Evolutionary conservation across 1,140 invertebrate genomes (phyloP).

Genomic region (Drosophila albomicans): DNA sequence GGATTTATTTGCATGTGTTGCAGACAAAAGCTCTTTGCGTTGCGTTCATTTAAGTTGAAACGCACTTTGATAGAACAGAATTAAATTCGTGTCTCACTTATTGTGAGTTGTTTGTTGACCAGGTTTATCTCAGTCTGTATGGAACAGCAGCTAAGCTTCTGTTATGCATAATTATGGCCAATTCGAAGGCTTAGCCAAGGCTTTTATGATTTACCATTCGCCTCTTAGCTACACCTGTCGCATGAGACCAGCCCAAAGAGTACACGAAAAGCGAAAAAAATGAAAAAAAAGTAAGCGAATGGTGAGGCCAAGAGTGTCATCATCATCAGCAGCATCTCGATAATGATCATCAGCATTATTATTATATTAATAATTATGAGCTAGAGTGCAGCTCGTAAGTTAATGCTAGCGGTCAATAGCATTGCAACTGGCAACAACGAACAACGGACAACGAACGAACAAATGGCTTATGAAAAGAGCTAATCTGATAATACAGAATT

Average conservation of each 20-base stretch:
- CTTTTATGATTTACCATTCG: constrained; percentile 33
- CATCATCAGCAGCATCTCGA: neutral
- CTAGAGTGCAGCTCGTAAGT: constrained; percentile 61
- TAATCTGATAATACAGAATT: constrained; percentile 83
- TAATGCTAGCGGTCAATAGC: constrained; percentile 77
- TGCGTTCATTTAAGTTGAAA: too few species aligned
- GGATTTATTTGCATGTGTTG: too few species aligned
- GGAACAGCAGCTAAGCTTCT: constrained; percentile 23
- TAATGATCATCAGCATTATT: constrained; percentile 10
- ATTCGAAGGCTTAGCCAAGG: constrained; percentile 37
- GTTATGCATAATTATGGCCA: constrained; percentile 44
- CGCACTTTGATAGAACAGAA: neutral
- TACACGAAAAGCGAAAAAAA: constrained; percentile 1
- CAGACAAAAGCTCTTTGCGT: too few species aligned
- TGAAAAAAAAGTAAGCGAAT: neutral
- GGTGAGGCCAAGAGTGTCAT: constrained; percentile 11
- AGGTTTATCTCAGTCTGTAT: neutral
- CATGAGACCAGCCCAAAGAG: constrained; percentile 8
- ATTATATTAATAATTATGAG: constrained; percentile 33
- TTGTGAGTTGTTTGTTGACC: constrained; percentile 6
- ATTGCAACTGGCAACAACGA: constrained; percentile 34
- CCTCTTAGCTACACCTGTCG: constrained; percentile 38
- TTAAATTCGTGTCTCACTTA: constrained; percentile 8
- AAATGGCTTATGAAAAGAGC: constrained; percentile 77
- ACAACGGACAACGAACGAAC: constrained; percentile 35